phyloP scores from a whole-genome alignment of 2,888 invertebrate genomes.

The Ennomos erosarius region DNA sequence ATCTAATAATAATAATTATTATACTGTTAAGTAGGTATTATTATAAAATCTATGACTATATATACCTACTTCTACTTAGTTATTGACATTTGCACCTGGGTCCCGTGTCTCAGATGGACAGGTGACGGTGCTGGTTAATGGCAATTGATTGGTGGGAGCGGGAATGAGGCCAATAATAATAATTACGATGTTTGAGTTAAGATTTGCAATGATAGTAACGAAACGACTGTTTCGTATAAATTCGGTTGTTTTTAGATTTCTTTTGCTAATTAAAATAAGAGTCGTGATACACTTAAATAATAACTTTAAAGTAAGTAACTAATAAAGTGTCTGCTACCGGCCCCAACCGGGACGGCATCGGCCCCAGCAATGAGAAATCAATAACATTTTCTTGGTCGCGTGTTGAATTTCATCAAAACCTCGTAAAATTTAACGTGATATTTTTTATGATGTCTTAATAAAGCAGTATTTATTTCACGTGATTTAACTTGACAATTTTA shows the following conservation, averaged over 20 bases:
- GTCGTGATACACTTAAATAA: no score
- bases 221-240: neutral
- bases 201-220: conserved; percentile 6
- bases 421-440: conserved; percentile 17
- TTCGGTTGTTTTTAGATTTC: no score
- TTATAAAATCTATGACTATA: no score
- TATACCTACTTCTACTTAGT: conserved; percentile 23
- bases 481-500: no score
- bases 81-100: no score
- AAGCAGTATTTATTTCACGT: conserved; percentile 8
- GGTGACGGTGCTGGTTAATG: conserved; percentile 15
- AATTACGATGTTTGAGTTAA: neutral
- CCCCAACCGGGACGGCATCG: conserved; percentile 3
- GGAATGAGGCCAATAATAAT: conserved; percentile 4
- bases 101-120: conserved; percentile 41
- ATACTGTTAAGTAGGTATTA: no score
- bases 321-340: neutral
- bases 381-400: conserved; percentile 21
- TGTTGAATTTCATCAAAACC: conserved; percentile 22
- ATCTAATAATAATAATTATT: conserved; percentile 33
- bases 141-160: conserved; percentile 21
- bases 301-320: neutral
- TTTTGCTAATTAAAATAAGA: no score
- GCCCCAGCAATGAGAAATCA: conserved; percentile 5
- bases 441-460: conserved; percentile 22